A percentile compares a stretch with the other conserved stretches of the same genome.
Conservation (phyloP, 2,113 vertebrate species). For the Pelecanus crispus region DNA sequence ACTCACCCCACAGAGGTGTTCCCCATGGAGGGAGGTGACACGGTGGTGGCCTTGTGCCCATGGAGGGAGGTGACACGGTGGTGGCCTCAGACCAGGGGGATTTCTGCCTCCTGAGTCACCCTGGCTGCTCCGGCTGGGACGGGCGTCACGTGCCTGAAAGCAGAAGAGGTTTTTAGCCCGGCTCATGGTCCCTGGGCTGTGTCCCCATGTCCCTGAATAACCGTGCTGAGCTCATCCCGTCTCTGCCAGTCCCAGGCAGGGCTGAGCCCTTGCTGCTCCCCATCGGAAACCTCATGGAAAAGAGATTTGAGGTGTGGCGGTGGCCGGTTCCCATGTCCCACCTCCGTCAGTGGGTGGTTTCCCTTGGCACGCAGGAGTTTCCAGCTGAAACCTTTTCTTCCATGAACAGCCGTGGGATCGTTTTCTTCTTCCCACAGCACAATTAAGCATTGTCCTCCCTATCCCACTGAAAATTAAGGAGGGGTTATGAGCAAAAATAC, state of each 20-base stretch:
- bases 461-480: background rate
- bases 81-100: background rate
- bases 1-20: fast-evolving
- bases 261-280: background rate
- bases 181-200: fast-evolving
- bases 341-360: fast-evolving
- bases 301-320: background rate
- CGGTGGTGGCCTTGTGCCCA: background rate
- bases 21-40: background rate
- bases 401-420: background rate
- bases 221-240: fast-evolving
- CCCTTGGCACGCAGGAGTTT: background rate
- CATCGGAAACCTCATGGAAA: fast-evolving
- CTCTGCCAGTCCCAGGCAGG: fast-evolving
- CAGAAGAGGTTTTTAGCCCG: background rate
- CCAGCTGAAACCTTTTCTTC: background rate
- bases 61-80: background rate
- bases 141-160: background rate
- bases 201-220: background rate
- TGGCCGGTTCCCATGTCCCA: fast-evolving
- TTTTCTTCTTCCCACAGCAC: background rate
- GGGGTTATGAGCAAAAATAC: background rate
- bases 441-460: conserved; percentile 7
- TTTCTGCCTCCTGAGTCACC: background rate
- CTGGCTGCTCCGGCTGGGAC: background rate